These are phyloP conservation scores for Sphaerophoria taeniata DNA, from an alignment of 2,888 invertebrate genomes.

Conservation along the genomic window DNA sequence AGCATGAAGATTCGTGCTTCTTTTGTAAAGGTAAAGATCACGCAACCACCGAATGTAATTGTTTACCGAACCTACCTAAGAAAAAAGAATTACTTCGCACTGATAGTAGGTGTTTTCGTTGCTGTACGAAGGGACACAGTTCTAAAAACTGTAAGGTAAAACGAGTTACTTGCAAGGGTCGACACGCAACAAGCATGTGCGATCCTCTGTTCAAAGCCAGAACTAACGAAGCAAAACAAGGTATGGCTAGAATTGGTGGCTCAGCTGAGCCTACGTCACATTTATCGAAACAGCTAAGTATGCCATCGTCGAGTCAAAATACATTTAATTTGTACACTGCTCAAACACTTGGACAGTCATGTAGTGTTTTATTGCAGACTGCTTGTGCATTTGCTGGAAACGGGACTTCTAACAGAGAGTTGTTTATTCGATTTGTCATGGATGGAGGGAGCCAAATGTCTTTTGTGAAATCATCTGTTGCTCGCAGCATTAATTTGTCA, in stretches of 20 bases:
- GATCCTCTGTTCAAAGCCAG: slow-evolving; percentile 1
- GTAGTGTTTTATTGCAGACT: slow-evolving; percentile 10
- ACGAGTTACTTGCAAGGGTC: slow-evolving; percentile 16
- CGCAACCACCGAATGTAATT: background rate
- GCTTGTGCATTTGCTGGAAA: slow-evolving; percentile 22
- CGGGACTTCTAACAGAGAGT: background rate
- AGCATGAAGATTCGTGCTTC: background rate
- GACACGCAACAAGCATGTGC: slow-evolving; percentile 18
- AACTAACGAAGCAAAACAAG: background rate
- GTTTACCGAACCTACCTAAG: background rate
- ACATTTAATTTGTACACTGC: slow-evolving; percentile 20
- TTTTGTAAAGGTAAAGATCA: slow-evolving; percentile 1
- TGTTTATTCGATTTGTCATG: slow-evolving; percentile 19
- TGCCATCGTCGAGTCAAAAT: slow-evolving; percentile 4
- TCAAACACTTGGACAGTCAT: slow-evolving; percentile 17
- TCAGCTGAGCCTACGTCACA: slow-evolving; percentile 2
- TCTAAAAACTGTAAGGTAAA: background rate
- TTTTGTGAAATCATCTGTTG: slow-evolving; percentile 17
- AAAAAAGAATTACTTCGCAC: slow-evolving; percentile 6
- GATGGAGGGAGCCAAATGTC: slow-evolving; percentile 8
- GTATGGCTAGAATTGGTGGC: background rate
- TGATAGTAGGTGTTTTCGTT: slow-evolving; percentile 14
- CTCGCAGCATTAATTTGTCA: slow-evolving; percentile 8
- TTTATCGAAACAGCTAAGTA: slow-evolving; percentile 2
- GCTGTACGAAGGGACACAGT: slow-evolving; percentile 9